Evolutionary conservation across 2,888 invertebrate species (phyloP).

Genomic region (Prosopocoilus inquinatus): DNA sequence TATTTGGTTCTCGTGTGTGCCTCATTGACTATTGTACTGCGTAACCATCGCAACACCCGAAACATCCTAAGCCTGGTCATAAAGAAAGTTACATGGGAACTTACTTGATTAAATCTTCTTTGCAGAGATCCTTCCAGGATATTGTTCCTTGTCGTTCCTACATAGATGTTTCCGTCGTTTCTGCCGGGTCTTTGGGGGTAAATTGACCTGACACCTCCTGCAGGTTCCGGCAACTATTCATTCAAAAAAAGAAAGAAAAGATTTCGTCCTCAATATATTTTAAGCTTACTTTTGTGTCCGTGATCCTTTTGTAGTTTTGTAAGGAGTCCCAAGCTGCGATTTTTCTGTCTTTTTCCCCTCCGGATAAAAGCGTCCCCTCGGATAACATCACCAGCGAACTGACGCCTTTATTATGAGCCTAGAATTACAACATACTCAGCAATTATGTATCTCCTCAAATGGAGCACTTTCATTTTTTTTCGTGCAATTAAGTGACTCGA

Average conservation of each 20-base stretch:
- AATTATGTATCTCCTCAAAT: no score
- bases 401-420: conserved; percentile 84
- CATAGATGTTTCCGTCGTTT: conserved; percentile 87
- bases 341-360: conserved; percentile 86
- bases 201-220: conserved; percentile 86
- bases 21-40: no score
- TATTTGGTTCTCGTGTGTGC: not conserved
- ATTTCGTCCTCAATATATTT: not conserved
- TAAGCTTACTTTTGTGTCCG: conserved; percentile 74
- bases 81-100: no score
- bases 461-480: no score
- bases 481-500: no score
- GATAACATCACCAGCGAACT: conserved; percentile 84
- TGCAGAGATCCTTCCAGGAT: conserved; percentile 89
- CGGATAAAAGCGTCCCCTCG: conserved; percentile 86
- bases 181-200: conserved; percentile 85
- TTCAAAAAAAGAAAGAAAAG: conserved; percentile 22
- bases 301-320: conserved; percentile 86
- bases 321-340: conserved; percentile 91
- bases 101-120: conserved; percentile 79
- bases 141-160: conserved; percentile 86
- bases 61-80: no score
- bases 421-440: conserved; percentile 22
- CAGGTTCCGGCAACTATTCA: conserved; percentile 74
- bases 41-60: no score